Percentiles rank a stretch among this genome's conserved stretches.
Evolutionary conservation across 2,797 vertebrate genomes (phyloP).

Genomic region (Rhadinocentrus ornatus): DNA sequence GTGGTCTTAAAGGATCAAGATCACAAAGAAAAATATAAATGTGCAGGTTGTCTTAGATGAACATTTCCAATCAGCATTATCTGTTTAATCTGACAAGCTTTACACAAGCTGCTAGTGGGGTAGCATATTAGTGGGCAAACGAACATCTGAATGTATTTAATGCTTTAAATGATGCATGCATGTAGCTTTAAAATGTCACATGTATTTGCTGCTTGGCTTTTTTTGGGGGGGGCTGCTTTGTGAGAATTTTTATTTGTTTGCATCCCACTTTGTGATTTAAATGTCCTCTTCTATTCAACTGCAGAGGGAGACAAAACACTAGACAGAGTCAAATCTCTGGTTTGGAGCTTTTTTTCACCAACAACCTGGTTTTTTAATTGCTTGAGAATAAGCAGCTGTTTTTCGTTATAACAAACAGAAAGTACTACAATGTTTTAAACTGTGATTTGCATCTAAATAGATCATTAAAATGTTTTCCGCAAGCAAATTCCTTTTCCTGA

Average conservation of each 20-base stretch:
- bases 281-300: slow-evolving; percentile 25
- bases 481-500: not conserved
- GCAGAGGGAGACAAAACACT: slow-evolving; percentile 73
- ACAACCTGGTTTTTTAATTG: slow-evolving; percentile 1
- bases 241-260: not conserved
- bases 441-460: not conserved
- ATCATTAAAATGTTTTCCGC: too few species aligned
- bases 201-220: not conserved
- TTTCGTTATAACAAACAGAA: not conserved
- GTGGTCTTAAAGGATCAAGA: not conserved
- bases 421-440: not conserved
- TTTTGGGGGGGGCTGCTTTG: too few species aligned
- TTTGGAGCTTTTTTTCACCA: slow-evolving; percentile 19
- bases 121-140: not conserved
- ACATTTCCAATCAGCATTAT: too few species aligned
- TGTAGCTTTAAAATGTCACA: not conserved
- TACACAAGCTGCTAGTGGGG: not conserved
- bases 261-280: not conserved
- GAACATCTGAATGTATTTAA: too few species aligned
- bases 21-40: not conserved
- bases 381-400: not conserved
- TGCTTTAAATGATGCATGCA: too few species aligned
- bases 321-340: slow-evolving; percentile 22
- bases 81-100: too few species aligned
- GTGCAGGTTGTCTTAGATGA: too few species aligned